Evolutionary conservation across 2,113 vertebrate genomes (phyloP).

Genomic region (Sakesphorus luctuosus): DNA sequence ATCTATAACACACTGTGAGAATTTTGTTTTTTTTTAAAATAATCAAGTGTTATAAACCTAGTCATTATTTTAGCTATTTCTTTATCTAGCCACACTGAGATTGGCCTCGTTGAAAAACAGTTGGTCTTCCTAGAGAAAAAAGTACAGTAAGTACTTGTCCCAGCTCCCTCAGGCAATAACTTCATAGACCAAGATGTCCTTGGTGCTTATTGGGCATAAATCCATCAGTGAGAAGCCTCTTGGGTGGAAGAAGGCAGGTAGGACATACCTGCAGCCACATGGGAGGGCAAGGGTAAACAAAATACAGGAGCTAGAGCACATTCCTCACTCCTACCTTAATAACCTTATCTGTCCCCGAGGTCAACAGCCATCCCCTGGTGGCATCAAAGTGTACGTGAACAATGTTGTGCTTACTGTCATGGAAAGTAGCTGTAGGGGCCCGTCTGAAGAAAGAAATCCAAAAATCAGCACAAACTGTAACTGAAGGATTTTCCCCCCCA

Average conservation of each 20-base stretch:
- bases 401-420: constrained; percentile 93
- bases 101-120: background rate
- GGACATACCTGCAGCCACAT: background rate
- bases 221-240: background rate
- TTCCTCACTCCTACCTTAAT: constrained; percentile 85
- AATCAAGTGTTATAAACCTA: background rate
- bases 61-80: background rate
- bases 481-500: background rate
- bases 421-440: constrained; percentile 94
- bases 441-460: constrained; percentile 75
- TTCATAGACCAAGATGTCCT: background rate
- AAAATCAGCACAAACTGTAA: background rate
- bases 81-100: background rate
- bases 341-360: constrained; percentile 92
- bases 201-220: background rate
- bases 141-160: background rate
- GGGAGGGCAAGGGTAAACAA: background rate
- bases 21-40: background rate
- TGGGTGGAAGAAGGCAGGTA: background rate
- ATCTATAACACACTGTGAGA: background rate
- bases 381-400: constrained; percentile 94
- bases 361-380: constrained; percentile 91
- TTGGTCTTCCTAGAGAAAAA: background rate
- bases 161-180: background rate
- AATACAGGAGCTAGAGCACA: background rate